Evolutionary conservation across 2,113 vertebrate species (phyloP).

Genomic region (Anseranas semipalmata): DNA sequence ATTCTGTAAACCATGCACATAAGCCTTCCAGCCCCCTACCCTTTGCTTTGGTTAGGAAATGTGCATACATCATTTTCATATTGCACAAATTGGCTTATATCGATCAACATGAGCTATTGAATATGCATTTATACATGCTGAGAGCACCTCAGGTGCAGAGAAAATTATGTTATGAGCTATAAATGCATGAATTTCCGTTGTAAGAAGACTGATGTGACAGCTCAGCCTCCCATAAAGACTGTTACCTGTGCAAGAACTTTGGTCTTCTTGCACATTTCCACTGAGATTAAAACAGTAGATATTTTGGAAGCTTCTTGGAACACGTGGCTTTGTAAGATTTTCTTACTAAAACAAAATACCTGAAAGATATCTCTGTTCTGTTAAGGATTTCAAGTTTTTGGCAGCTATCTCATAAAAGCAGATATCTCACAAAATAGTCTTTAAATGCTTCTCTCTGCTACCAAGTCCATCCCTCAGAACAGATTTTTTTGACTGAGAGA

Average conservation of each 20-base stretch:
- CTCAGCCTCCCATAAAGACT: neutral
- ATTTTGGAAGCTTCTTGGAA: neutral
- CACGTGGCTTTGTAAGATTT: neutral
- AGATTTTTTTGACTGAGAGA: neutral
- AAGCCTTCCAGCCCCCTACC: neutral
- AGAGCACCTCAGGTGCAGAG: neutral
- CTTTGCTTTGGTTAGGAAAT: slow-evolving; percentile 15
- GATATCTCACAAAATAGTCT: neutral
- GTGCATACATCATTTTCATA: neutral
- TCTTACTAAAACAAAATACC: neutral
- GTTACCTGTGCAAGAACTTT: neutral
- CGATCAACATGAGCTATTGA: neutral
- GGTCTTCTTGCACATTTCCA: neutral
- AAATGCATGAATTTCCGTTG: neutral
- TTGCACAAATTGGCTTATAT: neutral
- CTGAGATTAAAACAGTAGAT: neutral
- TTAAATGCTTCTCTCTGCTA: neutral
- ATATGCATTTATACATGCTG: slow-evolving; percentile 28
- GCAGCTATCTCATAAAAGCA: neutral
- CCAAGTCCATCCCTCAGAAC: neutral
- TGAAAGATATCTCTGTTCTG: neutral
- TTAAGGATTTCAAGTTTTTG: neutral
- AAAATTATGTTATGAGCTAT: neutral
- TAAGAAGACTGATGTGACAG: neutral
- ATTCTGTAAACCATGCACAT: neutral